Conservation (phyloP, 2,113 vertebrate genomes). For the Alligator mississippiensis region DNA sequence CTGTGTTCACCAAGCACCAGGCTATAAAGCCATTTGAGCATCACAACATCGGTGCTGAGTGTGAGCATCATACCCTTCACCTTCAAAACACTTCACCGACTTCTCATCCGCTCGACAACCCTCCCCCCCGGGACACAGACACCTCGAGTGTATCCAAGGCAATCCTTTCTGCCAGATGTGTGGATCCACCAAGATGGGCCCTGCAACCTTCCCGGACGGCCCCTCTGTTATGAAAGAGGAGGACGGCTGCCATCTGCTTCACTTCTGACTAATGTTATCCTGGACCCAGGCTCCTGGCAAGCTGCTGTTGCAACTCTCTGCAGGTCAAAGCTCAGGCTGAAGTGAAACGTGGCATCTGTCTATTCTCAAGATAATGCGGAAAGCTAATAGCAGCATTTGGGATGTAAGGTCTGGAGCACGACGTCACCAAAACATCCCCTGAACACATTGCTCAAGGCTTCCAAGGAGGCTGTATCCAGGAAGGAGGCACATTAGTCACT, state of each 20-base stretch:
- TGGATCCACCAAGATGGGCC: not conserved
- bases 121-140: not conserved
- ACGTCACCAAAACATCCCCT: not conserved
- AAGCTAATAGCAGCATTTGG: not conserved
- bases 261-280: not conserved
- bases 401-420: not conserved
- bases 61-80: not conserved
- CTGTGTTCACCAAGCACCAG: not conserved
- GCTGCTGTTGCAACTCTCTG: not conserved
- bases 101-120: not conserved
- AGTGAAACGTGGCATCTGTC: not conserved
- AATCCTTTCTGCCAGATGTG: not conserved
- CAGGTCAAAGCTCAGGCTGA: not conserved
- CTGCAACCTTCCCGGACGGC: not conserved
- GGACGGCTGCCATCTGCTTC: not conserved
- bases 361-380: not conserved
- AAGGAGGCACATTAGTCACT: not conserved
- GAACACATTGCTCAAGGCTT: not conserved
- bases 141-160: not conserved
- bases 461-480: no score
- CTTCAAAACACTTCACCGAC: not conserved
- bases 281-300: not conserved
- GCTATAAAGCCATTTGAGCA: not conserved
- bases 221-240: not conserved
- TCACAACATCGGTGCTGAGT: not conserved